Conservation (phyloP, 2,888 invertebrate species). For the Cataglyphis altisquamis region DNA sequence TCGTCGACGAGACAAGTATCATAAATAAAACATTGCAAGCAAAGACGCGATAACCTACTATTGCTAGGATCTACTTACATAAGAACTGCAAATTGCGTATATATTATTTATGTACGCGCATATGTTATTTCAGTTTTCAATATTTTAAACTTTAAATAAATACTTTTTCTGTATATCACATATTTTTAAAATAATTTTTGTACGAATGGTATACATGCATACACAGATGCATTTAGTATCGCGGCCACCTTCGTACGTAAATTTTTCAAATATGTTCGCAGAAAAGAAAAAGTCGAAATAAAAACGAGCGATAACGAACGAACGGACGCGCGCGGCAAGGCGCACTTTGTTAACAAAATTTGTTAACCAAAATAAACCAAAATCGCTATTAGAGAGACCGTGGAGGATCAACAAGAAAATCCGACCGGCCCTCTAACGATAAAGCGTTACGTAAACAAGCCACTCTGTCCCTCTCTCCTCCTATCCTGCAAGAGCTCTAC, state of each 20-base stretch:
- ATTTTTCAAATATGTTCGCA: constrained; percentile 57
- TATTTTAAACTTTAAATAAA: not conserved
- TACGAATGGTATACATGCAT: not conserved
- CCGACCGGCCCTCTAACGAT: constrained; percentile 75
- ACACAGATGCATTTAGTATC: constrained; percentile 28
- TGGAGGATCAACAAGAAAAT: constrained; percentile 78
- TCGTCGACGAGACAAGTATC: constrained; percentile 42
- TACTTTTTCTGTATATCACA: not conserved
- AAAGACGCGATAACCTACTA: constrained; percentile 2
- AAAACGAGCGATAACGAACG: constrained; percentile 59
- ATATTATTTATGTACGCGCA: not conserved
- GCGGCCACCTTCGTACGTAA: constrained; percentile 34
- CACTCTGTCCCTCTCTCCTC: constrained; percentile 41
- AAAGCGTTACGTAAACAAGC: constrained; percentile 79
- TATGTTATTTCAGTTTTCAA: not conserved
- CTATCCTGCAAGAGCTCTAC: constrained; percentile 40
- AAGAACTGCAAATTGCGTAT: not conserved
- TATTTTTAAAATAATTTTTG: constrained; percentile 30
- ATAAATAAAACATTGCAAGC: constrained; percentile 22
- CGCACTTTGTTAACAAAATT: constrained; percentile 72
- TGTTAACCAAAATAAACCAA: constrained; percentile 78
- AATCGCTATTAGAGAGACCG: constrained; percentile 77
- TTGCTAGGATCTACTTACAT: not conserved
- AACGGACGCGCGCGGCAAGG: constrained; percentile 34
- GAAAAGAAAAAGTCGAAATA: constrained; percentile 50